These are phyloP conservation scores for Ginglymostoma cirratum DNA, from an alignment of 2,113 vertebrate genomes.

Conservation along the genomic window DNA sequence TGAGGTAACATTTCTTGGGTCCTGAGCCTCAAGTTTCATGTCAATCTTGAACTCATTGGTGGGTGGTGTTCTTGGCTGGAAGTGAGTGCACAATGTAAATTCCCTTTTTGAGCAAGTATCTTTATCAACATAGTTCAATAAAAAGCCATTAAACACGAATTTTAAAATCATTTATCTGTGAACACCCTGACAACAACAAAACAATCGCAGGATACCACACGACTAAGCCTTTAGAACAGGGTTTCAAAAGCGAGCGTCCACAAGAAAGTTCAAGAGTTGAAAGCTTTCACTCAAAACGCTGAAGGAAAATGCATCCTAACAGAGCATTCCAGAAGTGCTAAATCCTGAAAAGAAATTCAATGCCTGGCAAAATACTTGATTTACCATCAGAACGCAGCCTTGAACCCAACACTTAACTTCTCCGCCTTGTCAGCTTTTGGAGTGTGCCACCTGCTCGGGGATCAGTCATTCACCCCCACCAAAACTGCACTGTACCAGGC, in stretches of 20 bases:
- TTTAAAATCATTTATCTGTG: neutral
- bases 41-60: slow-evolving; percentile 88
- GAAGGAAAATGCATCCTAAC: too few relatives aligned
- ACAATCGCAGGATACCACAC: neutral
- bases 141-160: neutral
- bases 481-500: too few relatives aligned
- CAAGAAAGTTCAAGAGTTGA: neutral
- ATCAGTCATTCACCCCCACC: too few relatives aligned
- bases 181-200: neutral
- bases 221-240: neutral
- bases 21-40: slow-evolving; percentile 89
- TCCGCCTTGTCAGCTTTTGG: neutral
- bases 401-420: neutral
- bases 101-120: neutral
- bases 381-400: neutral
- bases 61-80: slow-evolving; percentile 76
- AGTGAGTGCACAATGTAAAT: slow-evolving; percentile 26
- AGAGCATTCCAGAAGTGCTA: neutral
- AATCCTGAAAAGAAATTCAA: neutral
- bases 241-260: neutral
- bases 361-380: neutral
- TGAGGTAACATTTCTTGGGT: slow-evolving; percentile 83
- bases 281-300: neutral
- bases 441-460: neutral
- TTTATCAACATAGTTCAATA: neutral